These are phyloP conservation scores for Anthophora plumipes DNA, from an alignment of 2,888 invertebrate genomes.

Conservation along the genomic window DNA sequence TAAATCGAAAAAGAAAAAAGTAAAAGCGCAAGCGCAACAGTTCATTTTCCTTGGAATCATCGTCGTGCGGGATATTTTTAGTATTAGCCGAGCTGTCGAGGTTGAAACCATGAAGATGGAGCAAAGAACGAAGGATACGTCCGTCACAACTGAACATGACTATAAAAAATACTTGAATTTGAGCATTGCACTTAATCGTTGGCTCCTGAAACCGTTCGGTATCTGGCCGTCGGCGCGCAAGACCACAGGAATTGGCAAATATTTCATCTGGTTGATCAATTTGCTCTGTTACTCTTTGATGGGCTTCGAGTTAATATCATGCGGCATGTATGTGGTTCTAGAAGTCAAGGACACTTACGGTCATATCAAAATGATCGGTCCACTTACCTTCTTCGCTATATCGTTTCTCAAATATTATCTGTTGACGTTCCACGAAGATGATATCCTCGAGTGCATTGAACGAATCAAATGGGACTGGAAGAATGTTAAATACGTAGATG, in stretches of 20 bases:
- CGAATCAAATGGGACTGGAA: slow-evolving; percentile 74
- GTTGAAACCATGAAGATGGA: slow-evolving; percentile 12
- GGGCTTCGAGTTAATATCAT: slow-evolving; percentile 69
- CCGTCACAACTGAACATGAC: neutral
- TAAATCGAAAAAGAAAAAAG: neutral
- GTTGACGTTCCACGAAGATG: slow-evolving; percentile 57
- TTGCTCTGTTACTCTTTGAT: slow-evolving; percentile 66
- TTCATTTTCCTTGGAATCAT: neutral
- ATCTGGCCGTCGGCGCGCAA: slow-evolving; percentile 69
- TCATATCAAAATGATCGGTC: slow-evolving; percentile 71
- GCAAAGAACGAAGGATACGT: accelerated
- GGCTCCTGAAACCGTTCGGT: slow-evolving; percentile 74
- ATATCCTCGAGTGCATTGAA: slow-evolving; percentile 68
- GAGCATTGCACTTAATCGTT: slow-evolving; percentile 75
- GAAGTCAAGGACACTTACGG: slow-evolving; percentile 60
- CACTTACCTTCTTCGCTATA: slow-evolving; percentile 74
- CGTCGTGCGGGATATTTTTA: neutral
- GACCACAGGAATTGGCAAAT: slow-evolving; percentile 18
- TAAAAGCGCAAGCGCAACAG: slow-evolving; percentile 33
- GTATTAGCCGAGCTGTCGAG: neutral
- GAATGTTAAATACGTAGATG: slow-evolving; percentile 29
- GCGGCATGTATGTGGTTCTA: slow-evolving; percentile 61
- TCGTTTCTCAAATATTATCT: slow-evolving; percentile 73
- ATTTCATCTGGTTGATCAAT: slow-evolving; percentile 29
- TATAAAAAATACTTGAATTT: slow-evolving; percentile 41